phyloP scores from a whole-genome alignment of 2,797 vertebrate genomes.

The Mormyrops attenuatus region DNA sequence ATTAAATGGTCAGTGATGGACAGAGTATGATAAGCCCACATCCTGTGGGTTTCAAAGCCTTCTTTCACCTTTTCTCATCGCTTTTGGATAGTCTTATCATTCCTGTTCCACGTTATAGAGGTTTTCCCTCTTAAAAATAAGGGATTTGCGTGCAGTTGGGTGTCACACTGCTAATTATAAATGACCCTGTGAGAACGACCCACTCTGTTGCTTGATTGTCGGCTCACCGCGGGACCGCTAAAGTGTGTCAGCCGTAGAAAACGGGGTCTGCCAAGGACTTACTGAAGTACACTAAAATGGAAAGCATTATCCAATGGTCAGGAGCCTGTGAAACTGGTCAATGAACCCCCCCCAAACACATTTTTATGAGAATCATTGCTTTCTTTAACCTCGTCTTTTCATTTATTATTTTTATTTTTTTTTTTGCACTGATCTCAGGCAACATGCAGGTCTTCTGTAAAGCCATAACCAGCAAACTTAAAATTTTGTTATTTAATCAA shows the following conservation, averaged over 20 bases:
- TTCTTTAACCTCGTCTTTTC: neutral
- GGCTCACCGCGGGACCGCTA: neutral
- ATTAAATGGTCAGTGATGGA: neutral
- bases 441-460: neutral
- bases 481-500: neutral
- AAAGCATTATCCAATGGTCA: slow-evolving; percentile 6
- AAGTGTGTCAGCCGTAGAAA: slow-evolving; percentile 16
- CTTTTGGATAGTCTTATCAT: neutral
- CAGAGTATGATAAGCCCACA: neutral
- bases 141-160: neutral
- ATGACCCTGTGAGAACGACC: slow-evolving; percentile 1
- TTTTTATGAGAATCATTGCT: neutral
- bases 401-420: neutral
- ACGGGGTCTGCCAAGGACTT: neutral
- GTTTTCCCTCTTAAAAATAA: slow-evolving; percentile 11
- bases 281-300: neutral
- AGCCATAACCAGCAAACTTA: neutral
- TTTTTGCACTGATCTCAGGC: neutral
- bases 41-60: neutral
- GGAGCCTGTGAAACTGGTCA: neutral
- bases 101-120: neutral
- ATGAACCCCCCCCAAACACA: neutral
- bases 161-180: slow-evolving; percentile 11
- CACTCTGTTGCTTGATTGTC: neutral
- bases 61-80: neutral